phyloP scores from a whole-genome alignment of 2,113 vertebrate genomes.

The Cyrtonyx montezumae region DNA sequence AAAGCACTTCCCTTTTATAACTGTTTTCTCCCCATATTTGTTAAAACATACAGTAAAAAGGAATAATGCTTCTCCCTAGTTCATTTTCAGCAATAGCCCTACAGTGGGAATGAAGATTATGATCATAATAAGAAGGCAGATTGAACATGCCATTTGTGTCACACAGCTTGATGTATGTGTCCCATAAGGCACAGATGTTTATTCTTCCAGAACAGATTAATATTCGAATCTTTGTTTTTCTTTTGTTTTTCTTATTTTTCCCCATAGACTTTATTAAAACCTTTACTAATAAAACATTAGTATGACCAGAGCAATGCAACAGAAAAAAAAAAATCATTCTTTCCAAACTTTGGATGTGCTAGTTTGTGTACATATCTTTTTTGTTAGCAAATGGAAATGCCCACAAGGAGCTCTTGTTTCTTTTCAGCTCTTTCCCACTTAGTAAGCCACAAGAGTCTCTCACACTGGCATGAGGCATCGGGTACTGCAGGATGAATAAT shows the following conservation, averaged over 20 bases:
- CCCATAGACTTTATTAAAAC: neutral
- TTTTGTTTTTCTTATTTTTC: neutral
- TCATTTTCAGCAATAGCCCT: neutral
- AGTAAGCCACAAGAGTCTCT: neutral
- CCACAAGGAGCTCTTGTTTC: neutral
- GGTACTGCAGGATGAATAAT: no score
- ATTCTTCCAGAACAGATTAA: slow-evolving; percentile 9
- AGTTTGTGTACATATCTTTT: neutral
- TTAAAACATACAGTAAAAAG: neutral
- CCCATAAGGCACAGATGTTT: neutral
- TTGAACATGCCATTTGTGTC: neutral
- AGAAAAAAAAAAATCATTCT: neutral
- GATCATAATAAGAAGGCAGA: slow-evolving; percentile 21
- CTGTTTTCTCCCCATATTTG: neutral
- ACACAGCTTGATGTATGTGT: neutral
- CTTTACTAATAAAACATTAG: neutral
- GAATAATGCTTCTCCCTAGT: neutral
- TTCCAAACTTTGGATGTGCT: slow-evolving; percentile 5
- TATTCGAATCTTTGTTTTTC: neutral
- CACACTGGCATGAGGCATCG: no score
- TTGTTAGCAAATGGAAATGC: slow-evolving; percentile 64
- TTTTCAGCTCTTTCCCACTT: slow-evolving; percentile 18
- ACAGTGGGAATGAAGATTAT: neutral
- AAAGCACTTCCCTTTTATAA: neutral
- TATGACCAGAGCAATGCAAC: neutral